These are phyloP conservation scores for Heteromurus nitidus DNA, from an alignment of 2,888 invertebrate species.

Conservation along the genomic window DNA sequence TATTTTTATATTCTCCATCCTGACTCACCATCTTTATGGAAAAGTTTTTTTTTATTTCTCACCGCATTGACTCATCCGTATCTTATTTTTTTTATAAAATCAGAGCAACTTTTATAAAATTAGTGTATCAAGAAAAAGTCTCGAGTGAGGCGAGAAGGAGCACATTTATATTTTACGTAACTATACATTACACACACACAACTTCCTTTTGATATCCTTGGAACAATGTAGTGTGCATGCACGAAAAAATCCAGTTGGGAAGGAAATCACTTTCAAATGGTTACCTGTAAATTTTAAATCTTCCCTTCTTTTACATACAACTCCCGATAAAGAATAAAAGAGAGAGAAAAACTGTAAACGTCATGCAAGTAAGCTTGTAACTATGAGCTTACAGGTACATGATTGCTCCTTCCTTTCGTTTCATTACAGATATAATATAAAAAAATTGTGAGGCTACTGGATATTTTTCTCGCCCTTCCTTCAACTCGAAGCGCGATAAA, in stretches of 20 bases:
- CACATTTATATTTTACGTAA: no score
- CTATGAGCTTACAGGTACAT: conserved; percentile 17
- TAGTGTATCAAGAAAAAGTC: no score
- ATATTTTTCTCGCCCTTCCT: conserved; percentile 12
- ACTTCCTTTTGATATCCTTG: conserved; percentile 21
- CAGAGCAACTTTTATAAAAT: no score
- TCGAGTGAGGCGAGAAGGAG: no score
- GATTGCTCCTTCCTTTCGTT: conserved; percentile 63
- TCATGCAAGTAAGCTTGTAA: conserved; percentile 13
- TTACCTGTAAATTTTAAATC: conserved; percentile 20
- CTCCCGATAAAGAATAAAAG: conserved; percentile 4
- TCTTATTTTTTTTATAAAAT: background rate
- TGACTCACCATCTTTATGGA: conserved; percentile 50
- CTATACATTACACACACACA: conserved; percentile 15
- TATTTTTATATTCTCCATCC: conserved; percentile 1
- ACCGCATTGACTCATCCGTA: conserved; percentile 32
- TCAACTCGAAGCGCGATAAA: conserved; percentile 20
- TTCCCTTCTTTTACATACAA: conserved; percentile 6
- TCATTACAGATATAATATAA: conserved; percentile 20
- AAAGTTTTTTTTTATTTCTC: conserved; percentile 41
- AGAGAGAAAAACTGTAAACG: conserved; percentile 18
- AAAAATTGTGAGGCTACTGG: background rate
- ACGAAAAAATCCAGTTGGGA: conserved; percentile 20
- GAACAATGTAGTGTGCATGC: background rate
- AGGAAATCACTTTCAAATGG: conserved; percentile 30